A percentile compares a stretch with the other conserved stretches of the same genome.
Conservation (phyloP, 2,888 invertebrate species). For the Folsomia manolachei region DNA sequence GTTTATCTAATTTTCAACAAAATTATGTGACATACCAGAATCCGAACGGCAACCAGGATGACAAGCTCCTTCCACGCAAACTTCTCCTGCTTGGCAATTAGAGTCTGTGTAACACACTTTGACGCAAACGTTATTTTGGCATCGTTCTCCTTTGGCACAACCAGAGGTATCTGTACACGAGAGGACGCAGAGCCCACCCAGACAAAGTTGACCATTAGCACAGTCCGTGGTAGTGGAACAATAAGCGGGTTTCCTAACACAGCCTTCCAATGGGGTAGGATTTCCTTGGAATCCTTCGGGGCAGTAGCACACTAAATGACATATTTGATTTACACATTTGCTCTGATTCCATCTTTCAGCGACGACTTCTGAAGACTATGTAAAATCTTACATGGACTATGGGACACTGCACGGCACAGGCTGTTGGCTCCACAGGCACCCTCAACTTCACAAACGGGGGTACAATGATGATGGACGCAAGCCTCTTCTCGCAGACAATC, state of each 20-base stretch:
- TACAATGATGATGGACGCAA: slow-evolving; percentile 79
- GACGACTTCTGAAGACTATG: too few relatives aligned
- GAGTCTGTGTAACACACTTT: slow-evolving; percentile 86
- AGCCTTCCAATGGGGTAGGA: slow-evolving; percentile 83
- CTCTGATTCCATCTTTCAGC: too few relatives aligned
- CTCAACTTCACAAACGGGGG: slow-evolving; percentile 72
- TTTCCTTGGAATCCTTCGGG: slow-evolving; percentile 82
- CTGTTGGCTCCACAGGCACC: slow-evolving; percentile 74
- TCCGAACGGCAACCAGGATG: slow-evolving; percentile 78
- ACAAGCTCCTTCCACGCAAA: slow-evolving; percentile 78
- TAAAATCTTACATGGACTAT: slow-evolving; percentile 38
- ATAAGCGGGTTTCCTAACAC: slow-evolving; percentile 72
- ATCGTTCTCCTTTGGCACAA: slow-evolving; percentile 82
- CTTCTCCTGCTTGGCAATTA: slow-evolving; percentile 85
- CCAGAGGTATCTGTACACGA: slow-evolving; percentile 68
- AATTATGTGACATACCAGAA: slow-evolving; percentile 31
- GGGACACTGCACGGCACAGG: slow-evolving; percentile 59
- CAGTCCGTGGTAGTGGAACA: slow-evolving; percentile 71
- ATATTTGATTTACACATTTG: too few relatives aligned
- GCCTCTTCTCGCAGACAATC: slow-evolving; percentile 74
- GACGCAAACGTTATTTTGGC: slow-evolving; percentile 70
- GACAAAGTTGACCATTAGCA: slow-evolving; percentile 68
- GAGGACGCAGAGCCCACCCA: slow-evolving; percentile 72
- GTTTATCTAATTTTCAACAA: slow-evolving; percentile 59
- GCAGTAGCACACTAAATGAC: slow-evolving; percentile 64